Base-by-base conservation (phyloP, 2,113 vertebrate genomes). In the Notarius lentiginosus region DNA sequence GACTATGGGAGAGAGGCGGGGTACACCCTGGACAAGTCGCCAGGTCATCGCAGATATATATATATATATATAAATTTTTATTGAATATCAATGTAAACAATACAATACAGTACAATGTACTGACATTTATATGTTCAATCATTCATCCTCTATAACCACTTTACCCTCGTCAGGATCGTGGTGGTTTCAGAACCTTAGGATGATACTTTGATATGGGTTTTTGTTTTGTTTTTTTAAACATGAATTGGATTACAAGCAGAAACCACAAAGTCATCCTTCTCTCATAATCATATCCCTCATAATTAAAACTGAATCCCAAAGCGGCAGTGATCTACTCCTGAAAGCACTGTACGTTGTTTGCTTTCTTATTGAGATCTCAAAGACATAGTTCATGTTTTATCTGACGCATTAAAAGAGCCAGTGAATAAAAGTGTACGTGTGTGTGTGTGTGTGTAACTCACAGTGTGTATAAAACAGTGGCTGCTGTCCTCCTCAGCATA, bases 401-500 rank as follows among this genome's bases (percentile, higher is more conserved):
- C 11, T 51, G 61, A 77, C 56, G 60, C 70, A 34, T 66, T 83
- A 76, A 84, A 84, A 76, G 14, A 61, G 56, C 7, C 41, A 20
- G 34, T 63, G 1, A 79, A 65, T 53, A 85, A 61, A 22, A 5
- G 79, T 41, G 56, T 1, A 7, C n/a, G n/a, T 79, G 14, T 12
- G 41, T 41, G 41, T 55, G 27, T 41, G 41, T 41, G 41, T 11
- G n/a, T 34, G 10, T 73, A 75, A 92, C 95, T 95, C 92, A 99
- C 98, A 0, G 97, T 97, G 77, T 97, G 96, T 60, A 94, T 87
- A 6, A 96, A 97, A 88, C 98, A 99, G 90, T 98, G 98, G 90
- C 96, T 96, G 88, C 94, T 96, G 89, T 99, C 97, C 82, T 98
- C 97, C 79, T 99, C 96, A 0, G 97, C 96, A 0, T 98, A 99